A percentile compares a stretch with the other conserved stretches of the same genome.
These are phyloP conservation scores for Trissolcus japonicus DNA, from an alignment of 2,888 invertebrate genomes.

Conservation along the genomic window DNA sequence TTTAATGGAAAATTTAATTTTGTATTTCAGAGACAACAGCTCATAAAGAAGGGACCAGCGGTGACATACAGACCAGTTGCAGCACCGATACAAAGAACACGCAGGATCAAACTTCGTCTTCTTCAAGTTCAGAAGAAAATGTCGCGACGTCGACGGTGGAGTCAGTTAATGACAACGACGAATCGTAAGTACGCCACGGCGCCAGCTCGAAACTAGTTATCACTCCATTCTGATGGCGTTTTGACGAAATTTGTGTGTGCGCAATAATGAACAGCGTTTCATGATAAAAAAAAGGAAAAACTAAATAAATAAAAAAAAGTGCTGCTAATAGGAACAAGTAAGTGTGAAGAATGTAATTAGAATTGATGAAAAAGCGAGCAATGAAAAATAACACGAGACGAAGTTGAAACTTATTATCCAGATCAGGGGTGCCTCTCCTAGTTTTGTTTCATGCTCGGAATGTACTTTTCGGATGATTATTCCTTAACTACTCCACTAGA, in stretches of 20 bases:
- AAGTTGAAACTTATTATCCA: background rate
- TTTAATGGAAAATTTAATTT: background rate
- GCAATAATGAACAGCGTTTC: constrained; percentile 22
- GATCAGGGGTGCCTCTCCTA: background rate
- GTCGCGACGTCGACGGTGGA: constrained; percentile 22
- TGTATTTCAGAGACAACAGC: constrained; percentile 7
- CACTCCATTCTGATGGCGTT: constrained; percentile 20
- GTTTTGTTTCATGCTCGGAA: background rate
- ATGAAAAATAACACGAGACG: constrained; percentile 3
- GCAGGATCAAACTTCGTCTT: constrained; percentile 47
- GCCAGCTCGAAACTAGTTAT: constrained; percentile 39
- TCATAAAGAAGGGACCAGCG: background rate
- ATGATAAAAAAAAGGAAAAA: background rate
- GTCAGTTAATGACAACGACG: constrained; percentile 40
- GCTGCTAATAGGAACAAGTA: constrained; percentile 8
- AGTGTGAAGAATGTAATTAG: constrained; percentile 7
- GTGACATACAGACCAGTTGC: constrained; percentile 8
- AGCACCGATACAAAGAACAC: constrained; percentile 36
- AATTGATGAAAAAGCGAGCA: constrained; percentile 1
- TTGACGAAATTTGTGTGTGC: constrained; percentile 24
- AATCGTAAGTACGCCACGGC: constrained; percentile 36
- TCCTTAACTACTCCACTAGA: background rate
- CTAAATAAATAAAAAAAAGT: background rate
- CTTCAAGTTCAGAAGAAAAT: constrained; percentile 39
- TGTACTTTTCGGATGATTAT: background rate